These are phyloP conservation scores for Cenopis cana DNA, from an alignment of 2,888 invertebrate species.

Conservation along the genomic window DNA sequence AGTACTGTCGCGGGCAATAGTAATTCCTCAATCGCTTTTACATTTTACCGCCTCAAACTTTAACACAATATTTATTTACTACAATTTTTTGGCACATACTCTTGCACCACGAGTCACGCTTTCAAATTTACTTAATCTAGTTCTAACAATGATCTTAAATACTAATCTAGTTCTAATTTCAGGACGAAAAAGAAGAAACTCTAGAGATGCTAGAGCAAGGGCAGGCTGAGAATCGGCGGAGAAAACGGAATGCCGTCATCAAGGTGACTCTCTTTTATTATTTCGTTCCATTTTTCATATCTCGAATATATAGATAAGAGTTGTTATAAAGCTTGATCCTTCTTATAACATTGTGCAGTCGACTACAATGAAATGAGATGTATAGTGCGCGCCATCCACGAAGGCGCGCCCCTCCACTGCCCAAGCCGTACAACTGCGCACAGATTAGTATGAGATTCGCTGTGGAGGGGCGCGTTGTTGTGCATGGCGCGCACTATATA, in stretches of 20 bases:
- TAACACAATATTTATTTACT: not conserved
- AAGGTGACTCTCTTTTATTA: constrained; percentile 64
- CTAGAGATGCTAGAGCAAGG: constrained; percentile 96
- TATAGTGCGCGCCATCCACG: too few species aligned
- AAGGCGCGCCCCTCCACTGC: too few species aligned
- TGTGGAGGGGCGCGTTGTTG: too few species aligned
- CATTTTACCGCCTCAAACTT: not conserved
- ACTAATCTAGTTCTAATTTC: constrained; percentile 61
- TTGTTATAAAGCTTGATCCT: not conserved
- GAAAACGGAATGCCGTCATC: constrained; percentile 84
- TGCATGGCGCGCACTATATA: too few species aligned
- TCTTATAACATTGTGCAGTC: not conserved
- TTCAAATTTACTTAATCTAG: not conserved
- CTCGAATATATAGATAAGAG: not conserved
- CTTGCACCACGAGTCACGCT: not conserved
- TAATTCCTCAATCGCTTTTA: not conserved
- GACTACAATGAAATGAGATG: too few species aligned
- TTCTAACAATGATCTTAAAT: not conserved
- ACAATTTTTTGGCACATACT: not conserved
- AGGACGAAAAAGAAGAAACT: constrained; percentile 98
- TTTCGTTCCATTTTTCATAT: not conserved
- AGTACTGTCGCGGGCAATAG: too few species aligned
- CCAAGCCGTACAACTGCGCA: too few species aligned
- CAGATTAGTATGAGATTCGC: too few species aligned
- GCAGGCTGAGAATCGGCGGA: constrained; percentile 91